Evolutionary conservation across 2,797 vertebrate genomes (phyloP).

Genomic region (Thalassophryne amazonica): DNA sequence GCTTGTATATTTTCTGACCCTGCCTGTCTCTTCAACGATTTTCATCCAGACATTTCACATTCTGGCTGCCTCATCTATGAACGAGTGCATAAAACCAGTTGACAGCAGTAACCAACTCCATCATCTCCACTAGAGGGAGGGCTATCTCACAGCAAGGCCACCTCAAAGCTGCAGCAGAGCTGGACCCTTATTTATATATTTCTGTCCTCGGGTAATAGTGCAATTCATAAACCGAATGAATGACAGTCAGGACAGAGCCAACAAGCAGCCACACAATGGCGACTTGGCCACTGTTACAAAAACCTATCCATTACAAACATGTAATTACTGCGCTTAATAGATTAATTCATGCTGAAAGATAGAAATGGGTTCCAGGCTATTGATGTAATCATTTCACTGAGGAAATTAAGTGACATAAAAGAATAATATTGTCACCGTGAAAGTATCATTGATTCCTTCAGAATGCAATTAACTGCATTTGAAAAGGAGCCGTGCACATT

Average conservation of each 20-base stretch:
- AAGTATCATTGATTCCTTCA: constrained; percentile 76
- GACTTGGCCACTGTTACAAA: constrained; percentile 49
- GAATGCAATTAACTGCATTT: constrained; percentile 76
- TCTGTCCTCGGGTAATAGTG: constrained; percentile 38
- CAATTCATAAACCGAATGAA: constrained; percentile 69
- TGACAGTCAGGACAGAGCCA: constrained; percentile 62
- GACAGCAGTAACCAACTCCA: constrained; percentile 45
- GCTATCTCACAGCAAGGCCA: constrained; percentile 74
- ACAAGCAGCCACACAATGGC: constrained; percentile 51
- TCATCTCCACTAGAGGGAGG: constrained; percentile 82
- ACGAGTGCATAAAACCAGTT: constrained; percentile 26
- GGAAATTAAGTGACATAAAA: constrained; percentile 77
- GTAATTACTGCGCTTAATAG: constrained; percentile 74
- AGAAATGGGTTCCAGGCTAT: constrained; percentile 70
- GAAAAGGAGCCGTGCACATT: constrained; percentile 64
- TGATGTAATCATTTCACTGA: constrained; percentile 71
- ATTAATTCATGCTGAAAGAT: constrained; percentile 75
- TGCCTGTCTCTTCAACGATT: neutral
- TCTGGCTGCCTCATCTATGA: constrained; percentile 40
- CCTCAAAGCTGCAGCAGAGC: constrained; percentile 46
- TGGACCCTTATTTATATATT: constrained; percentile 46
- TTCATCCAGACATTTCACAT: constrained; percentile 3
- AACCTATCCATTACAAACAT: constrained; percentile 65
- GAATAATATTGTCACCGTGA: constrained; percentile 70
- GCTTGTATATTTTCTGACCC: neutral